phyloP scores from a whole-genome alignment of 2,113 vertebrate genomes.

The Indicator maculatus region DNA sequence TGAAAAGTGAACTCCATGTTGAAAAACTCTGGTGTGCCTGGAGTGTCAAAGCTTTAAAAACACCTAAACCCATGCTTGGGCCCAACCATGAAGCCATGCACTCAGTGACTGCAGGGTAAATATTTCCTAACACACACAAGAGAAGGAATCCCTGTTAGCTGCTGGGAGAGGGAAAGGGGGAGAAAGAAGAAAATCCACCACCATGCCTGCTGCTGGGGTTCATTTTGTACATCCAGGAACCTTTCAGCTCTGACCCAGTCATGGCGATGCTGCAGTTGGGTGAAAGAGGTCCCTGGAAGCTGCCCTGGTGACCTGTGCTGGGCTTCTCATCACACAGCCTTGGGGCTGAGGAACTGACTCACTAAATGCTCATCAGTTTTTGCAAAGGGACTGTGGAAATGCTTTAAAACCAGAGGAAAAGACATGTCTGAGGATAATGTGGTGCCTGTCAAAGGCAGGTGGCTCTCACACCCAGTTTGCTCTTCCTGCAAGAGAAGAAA shows the following conservation, averaged over 20 bases:
- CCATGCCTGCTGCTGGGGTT: neutral
- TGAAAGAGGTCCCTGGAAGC: neutral
- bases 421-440: rapidly evolving
- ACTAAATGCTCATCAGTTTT: neutral
- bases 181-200: neutral
- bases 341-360: neutral
- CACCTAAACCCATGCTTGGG: constrained; percentile 10
- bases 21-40: constrained; percentile 25
- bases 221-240: neutral
- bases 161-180: too few relatives aligned
- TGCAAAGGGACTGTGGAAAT: neutral
- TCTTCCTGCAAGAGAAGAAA: rapidly evolving
- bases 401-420: neutral
- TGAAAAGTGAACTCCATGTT: constrained; percentile 25
- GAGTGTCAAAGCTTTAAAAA: constrained; percentile 23
- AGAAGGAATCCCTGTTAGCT: neutral
- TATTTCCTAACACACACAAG: neutral
- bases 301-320: neutral
- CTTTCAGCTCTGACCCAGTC: too few relatives aligned
- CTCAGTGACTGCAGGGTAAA: neutral
- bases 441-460: neutral
- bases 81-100: neutral
- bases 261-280: too few relatives aligned
- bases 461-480: neutral
- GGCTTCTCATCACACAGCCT: neutral